A percentile compares a stretch with the other conserved stretches of the same genome.
phyloP scores from a whole-genome alignment of 1,140 invertebrate species.

The Oreohelix idahoensis region DNA sequence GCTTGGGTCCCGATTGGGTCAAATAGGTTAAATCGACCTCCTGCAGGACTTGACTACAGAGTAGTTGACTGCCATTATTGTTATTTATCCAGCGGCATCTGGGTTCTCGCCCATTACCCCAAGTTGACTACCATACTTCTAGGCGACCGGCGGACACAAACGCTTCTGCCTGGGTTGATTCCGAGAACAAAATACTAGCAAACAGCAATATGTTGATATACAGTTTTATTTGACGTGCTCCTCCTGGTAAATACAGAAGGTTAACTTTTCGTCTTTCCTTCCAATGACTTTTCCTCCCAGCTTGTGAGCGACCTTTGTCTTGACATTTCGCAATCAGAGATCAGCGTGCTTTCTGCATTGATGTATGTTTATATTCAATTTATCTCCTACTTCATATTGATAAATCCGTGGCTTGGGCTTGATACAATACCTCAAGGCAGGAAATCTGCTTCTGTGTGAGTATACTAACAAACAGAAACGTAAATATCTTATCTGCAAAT shows the following conservation, averaged over 20 bases:
- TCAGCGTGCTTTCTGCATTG: neutral
- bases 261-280: neutral
- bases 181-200: neutral
- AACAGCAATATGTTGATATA: neutral
- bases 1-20: too few relatives aligned
- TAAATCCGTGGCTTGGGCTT: neutral
- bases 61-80: too few relatives aligned
- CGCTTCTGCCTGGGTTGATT: neutral
- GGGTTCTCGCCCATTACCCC: too few relatives aligned
- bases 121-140: too few relatives aligned
- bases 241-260: neutral
- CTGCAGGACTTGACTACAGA: too few relatives aligned
- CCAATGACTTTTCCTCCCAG: neutral
- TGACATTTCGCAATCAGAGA: constrained; percentile 27
- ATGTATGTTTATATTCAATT: constrained; percentile 27
- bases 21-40: too few relatives aligned
- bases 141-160: neutral
- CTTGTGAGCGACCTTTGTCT: constrained; percentile 14
- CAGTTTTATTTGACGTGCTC: neutral
- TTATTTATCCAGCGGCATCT: too few relatives aligned
- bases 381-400: constrained; percentile 25
- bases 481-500: neutral
- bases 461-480: neutral
- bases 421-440: constrained; percentile 17
- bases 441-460: neutral